Base-by-base conservation (phyloP, 2,113 vertebrate species). In the Sylvia atricapilla region DNA sequence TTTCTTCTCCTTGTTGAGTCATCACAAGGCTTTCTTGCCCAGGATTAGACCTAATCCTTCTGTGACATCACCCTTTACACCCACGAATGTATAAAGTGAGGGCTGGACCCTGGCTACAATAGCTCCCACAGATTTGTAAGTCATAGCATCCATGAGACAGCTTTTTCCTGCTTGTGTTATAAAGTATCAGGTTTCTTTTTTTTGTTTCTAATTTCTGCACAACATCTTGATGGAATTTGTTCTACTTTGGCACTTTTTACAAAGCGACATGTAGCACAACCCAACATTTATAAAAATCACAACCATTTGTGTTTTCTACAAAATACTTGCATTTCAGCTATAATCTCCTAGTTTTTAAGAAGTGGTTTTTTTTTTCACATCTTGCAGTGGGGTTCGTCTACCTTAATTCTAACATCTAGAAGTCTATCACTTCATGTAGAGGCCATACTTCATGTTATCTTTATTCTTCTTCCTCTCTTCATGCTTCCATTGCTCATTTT, bases 11-110 rank as follows among this genome's bases (percentile, higher is more conserved):
- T 90, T 94, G 94, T 91, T 96, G 95, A 97, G 64, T 97, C 96
- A 96, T 95, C 95, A 94, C 56, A 94, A 91, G 92, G 85, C 87
- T 94, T 97, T 96, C 69, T 96, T 47, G 24, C 43, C 49, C 69
- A 82, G 93, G 96, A 96, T 97, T 96, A 97, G 52, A 83, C 20
- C n/a, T 97, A 97, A 97, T 97, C 95, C 87, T 91, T 89, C 52
- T 83, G 82, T 97, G 95, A 97, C 95, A 97, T 96, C 94, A 96
- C 63, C 56, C 44, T 92, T 93, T 94, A 80, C 75, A 87, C 74
- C 58, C 79, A 88, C 55, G 92, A 88, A 87, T 87, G 88, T 96
- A 94, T 96, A 94, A 97, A 93, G 81, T 90, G 87, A 90, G 70
- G 47, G 53, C 49, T 78, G 85, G 67, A 69, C 47, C 70, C 41